Percentiles rank a stretch among this genome's conserved stretches.
These are phyloP conservation scores for Eulemur rubriventer DNA, from an alignment of 2,797 vertebrate genomes.

Conservation along the genomic window DNA sequence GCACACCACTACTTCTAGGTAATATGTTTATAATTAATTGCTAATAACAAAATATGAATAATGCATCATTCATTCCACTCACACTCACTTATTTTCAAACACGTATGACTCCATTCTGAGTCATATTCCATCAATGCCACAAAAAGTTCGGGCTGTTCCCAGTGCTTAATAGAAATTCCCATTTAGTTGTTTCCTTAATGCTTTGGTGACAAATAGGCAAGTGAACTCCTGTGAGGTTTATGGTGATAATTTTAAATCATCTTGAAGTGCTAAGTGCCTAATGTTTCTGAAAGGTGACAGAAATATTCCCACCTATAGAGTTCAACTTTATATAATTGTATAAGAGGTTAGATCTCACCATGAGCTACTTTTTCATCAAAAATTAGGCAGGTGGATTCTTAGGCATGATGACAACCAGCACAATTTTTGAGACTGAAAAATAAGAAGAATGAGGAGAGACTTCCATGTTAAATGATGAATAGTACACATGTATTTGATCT, in stretches of 20 bases:
- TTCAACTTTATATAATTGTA: constrained; percentile 10
- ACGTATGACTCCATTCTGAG: neutral
- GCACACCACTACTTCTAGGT: neutral
- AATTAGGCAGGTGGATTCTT: neutral
- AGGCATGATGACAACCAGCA: neutral
- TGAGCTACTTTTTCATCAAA: neutral
- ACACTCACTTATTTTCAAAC: neutral
- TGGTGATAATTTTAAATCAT: neutral
- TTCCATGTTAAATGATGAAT: neutral
- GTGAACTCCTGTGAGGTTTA: neutral
- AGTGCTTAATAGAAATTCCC: neutral
- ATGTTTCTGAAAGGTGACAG: neutral
- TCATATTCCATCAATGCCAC: neutral
- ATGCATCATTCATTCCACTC: neutral
- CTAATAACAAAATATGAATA: constrained; percentile 45
- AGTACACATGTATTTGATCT: neutral
- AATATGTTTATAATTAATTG: constrained; percentile 44
- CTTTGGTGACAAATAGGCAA: neutral
- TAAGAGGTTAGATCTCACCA: neutral
- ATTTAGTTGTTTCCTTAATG: constrained; percentile 32
- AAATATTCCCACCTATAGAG: neutral
- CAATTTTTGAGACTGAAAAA: constrained; percentile 32
- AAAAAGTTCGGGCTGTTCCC: neutral
- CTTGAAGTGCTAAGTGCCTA: neutral
- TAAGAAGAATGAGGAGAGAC: neutral